Percentiles rank a stretch among this genome's conserved stretches.
Conservation (phyloP, 2,113 vertebrate genomes). For the Mionectes macconnelli region DNA sequence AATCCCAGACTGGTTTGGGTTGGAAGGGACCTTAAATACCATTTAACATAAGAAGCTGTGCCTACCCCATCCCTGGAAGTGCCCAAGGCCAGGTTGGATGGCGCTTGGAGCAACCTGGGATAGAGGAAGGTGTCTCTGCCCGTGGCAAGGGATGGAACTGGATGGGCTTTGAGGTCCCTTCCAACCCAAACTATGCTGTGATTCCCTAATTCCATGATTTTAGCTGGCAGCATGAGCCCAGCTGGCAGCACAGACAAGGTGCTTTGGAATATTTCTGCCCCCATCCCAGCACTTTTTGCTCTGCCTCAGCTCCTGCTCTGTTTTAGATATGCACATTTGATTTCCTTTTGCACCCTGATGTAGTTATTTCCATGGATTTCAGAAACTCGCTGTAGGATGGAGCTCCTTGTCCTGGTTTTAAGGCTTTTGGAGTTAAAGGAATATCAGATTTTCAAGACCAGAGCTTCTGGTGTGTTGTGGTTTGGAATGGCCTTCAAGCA, state of each 20-base stretch:
- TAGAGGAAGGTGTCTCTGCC: background rate
- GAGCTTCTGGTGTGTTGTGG: background rate
- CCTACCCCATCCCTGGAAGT: background rate
- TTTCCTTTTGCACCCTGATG: background rate
- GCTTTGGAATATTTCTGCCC: background rate
- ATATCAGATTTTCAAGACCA: background rate
- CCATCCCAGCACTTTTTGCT: background rate
- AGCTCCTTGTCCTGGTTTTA: background rate
- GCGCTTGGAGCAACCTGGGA: background rate
- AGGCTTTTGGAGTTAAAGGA: background rate
- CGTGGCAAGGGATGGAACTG: background rate
- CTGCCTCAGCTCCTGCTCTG: background rate
- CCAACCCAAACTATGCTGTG: background rate
- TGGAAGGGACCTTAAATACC: background rate
- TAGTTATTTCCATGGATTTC: background rate
- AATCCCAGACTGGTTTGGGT: background rate
- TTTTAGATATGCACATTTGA: rapidly evolving
- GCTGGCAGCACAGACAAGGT: background rate
- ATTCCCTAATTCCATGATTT: background rate
- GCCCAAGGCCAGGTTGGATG: background rate
- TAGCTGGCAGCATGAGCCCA: background rate
- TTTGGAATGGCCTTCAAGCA: background rate
- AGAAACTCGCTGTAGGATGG: background rate
- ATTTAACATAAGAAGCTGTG: background rate
- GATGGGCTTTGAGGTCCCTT: background rate